Evolutionary conservation across 2,797 vertebrate species (phyloP).

Genomic region (Salarias fasciatus): DNA sequence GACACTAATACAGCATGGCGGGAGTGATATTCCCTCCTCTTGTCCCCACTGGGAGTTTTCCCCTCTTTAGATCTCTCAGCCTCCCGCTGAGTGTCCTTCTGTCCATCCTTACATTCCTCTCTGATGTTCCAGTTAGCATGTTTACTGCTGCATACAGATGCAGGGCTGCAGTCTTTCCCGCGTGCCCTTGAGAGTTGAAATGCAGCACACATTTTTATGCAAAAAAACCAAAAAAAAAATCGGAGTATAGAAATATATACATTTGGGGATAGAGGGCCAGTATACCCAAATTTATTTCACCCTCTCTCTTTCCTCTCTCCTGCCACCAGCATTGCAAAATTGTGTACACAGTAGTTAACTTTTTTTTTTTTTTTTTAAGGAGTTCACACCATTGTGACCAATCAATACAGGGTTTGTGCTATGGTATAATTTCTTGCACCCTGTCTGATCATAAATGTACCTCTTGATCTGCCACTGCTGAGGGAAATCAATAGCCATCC

Average conservation of each 20-base stretch:
- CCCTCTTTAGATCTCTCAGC: slow-evolving; percentile 3
- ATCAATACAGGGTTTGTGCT: slow-evolving; percentile 68
- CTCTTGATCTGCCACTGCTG: slow-evolving; percentile 72
- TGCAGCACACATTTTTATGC: slow-evolving; percentile 12
- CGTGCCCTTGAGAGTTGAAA: neutral
- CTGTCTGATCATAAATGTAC: slow-evolving; percentile 74
- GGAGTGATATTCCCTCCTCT: slow-evolving; percentile 5
- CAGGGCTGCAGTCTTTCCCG: slow-evolving; percentile 24
- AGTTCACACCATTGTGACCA: slow-evolving; percentile 50
- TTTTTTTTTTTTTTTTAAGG: slow-evolving; percentile 54
- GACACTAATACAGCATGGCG: neutral
- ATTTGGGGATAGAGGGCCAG: slow-evolving; percentile 4
- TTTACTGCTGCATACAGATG: slow-evolving; percentile 51
- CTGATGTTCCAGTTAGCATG: slow-evolving; percentile 28
- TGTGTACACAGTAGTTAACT: slow-evolving; percentile 40
- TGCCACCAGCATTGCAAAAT: slow-evolving; percentile 14
- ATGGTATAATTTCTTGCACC: slow-evolving; percentile 70
- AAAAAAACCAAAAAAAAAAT: slow-evolving; percentile 29
- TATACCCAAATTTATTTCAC: slow-evolving; percentile 22
- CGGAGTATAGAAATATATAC: slow-evolving; percentile 23
- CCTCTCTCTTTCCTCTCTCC: neutral
- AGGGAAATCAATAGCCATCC: slow-evolving; percentile 71
- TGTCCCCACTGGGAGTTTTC: slow-evolving; percentile 2
- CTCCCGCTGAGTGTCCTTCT: slow-evolving; percentile 17
- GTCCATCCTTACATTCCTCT: slow-evolving; percentile 11